Evolutionary conservation across 2,888 invertebrate genomes (phyloP).

Genomic region (Petrolisthes manimaculis): DNA sequence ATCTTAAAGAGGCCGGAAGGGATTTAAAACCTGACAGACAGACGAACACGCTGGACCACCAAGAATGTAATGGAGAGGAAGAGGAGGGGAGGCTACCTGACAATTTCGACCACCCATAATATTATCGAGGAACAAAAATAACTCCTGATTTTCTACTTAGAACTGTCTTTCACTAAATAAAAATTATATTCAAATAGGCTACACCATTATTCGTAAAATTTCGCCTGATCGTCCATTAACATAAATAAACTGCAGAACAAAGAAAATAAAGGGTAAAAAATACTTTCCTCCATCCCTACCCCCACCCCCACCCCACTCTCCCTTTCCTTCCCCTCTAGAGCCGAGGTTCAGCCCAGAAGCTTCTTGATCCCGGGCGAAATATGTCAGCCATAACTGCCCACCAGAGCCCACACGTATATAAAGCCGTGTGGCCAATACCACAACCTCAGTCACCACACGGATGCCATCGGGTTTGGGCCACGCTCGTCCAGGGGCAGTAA

Average conservation of each 20-base stretch:
- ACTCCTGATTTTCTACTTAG: too few species aligned
- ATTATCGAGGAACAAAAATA: too few species aligned
- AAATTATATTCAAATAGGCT: not conserved
- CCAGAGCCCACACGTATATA: slow-evolving; percentile 3
- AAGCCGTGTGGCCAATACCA: slow-evolving; percentile 1
- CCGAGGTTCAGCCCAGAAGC: not conserved
- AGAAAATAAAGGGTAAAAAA: not conserved
- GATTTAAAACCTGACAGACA: too few species aligned
- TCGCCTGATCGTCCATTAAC: not conserved
- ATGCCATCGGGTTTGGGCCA: not conserved
- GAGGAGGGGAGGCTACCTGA: too few species aligned
- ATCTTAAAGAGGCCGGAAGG: too few species aligned
- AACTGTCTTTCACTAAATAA: not conserved
- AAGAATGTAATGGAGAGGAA: too few species aligned
- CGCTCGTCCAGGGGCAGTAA: slow-evolving; percentile 6
- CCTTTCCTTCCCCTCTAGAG: not conserved
- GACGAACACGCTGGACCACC: too few species aligned
- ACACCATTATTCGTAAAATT: not conserved
- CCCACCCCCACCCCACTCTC: not conserved
- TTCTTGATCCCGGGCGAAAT: slow-evolving; percentile 9
- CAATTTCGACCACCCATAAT: too few species aligned
- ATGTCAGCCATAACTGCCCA: slow-evolving; percentile 12
- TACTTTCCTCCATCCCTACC: not conserved
- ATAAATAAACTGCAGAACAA: not conserved
- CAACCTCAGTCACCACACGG: not conserved